phyloP scores from a whole-genome alignment of 2,797 vertebrate species.

The Limosa lapponica region DNA sequence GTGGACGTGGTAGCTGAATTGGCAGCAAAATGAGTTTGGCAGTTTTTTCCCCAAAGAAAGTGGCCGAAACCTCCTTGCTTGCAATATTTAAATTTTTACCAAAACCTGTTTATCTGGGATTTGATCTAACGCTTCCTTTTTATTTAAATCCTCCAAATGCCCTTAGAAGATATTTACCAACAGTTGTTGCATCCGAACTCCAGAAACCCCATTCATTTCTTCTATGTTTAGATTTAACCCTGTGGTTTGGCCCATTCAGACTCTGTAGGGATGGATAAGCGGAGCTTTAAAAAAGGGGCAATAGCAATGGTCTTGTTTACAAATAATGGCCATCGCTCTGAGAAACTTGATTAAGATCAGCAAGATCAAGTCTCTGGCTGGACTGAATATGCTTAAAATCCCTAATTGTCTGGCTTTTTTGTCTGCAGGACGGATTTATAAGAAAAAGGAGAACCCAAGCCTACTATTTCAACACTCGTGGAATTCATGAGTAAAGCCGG shows the following conservation, averaged over 20 bases:
- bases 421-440: conserved; percentile 52
- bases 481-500: conserved; percentile 27
- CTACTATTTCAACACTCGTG: conserved; percentile 8
- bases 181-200: background rate
- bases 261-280: background rate
- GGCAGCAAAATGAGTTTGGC: background rate
- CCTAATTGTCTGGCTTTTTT: conserved; percentile 42
- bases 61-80: background rate
- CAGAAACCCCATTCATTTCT: background rate
- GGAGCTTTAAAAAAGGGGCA: background rate
- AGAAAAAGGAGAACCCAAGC: conserved; percentile 47
- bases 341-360: conserved; percentile 50
- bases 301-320: background rate
- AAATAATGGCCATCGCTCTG: background rate
- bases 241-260: background rate
- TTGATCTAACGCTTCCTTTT: background rate
- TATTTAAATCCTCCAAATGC: background rate
- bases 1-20: background rate
- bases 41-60: background rate
- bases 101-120: background rate
- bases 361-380: conserved; percentile 25
- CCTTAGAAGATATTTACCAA: background rate
- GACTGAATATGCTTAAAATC: conserved; percentile 40
- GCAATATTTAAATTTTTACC: background rate
- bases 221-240: background rate